Evolutionary conservation across 2,888 invertebrate genomes (phyloP), one percentile per base, ranked within the genome.

Genomic region (Beris chalybata): DNA sequence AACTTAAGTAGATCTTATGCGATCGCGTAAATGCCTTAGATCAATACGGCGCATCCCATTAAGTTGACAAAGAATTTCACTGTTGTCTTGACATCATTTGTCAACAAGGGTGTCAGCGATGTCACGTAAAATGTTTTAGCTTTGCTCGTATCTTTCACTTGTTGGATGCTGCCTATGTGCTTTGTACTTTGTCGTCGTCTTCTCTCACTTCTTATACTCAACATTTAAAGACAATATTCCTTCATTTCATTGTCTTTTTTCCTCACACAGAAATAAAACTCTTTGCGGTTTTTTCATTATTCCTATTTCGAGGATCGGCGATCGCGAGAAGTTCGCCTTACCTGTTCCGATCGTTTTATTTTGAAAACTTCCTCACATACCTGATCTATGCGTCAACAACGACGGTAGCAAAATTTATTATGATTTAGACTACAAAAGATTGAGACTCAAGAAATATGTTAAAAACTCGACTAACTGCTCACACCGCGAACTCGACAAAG

Each of bases 101-200:
- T 68, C 68, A 68, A 66, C 64, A 66, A 58, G 68, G 68, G 68
- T 69, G 69, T 69, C 69, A 69, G 65, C 69, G 64, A 47, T 61
- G 64, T 69, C 66, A 68, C 66, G 66, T 66, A 57, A 54, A 66
- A 61, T 65, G 63, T 64, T 53, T 13, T 22, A 22, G 22, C 22
- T 22, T 22, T 22, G 22, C 22, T 22, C 22, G 22, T 22, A 22
- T 22, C 22, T 22, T 22, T 22, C 22, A 22, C 22, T 64, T 45
- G 15, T 43, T 15, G 13, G 43, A n/a, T 22, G 29, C 43, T 22
- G 11, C 30, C 52, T 29, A 12, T 44, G 15, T 29, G 15, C 45
- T 57, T 57, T 43, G 9, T 57, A 43, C 32, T 64, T 29, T 29
- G 54, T 29, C 55, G 31, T 54, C 61, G 29, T 32, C 44, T 64